Base-by-base conservation (phyloP, 35 echinoderm and acorn worm species). In the Acanthaster planci region DNA sequence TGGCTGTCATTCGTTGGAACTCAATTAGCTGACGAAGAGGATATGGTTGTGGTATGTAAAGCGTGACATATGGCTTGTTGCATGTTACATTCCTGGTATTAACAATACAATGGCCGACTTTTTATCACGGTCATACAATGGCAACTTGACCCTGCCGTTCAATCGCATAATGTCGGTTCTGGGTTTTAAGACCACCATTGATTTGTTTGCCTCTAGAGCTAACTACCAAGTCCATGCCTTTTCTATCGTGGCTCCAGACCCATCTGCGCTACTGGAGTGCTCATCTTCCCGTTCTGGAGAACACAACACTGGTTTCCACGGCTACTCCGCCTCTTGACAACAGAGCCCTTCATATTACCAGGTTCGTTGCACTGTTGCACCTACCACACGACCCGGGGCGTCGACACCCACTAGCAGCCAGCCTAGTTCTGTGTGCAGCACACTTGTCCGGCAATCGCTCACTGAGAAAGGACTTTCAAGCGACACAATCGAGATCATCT, bases 151-250 rank as follows among this genome's bases (percentile, higher is more conserved):
- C 47, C 51, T 38, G 78, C 47, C 19, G 29, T 7, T 81, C 18
- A 51, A 81, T 81, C 0, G 35, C 23, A 14, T 87, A 8, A 58
- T 76, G 44, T 56, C 50, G 18, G 31, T n/a, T 2, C 12, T 87
- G 6, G 32, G 54, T 2, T 51, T 86, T 39, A 16, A 2, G 15
- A 76, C 86, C 19, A 80, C 22, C 23, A 32, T 87, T 54, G 86
- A 87, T 40, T 10, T 87, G 21, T 87, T 87, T 79, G 77, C 86
- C 22, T 79, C 76, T 22, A 55, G 77, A 80, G 38, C 40, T 15
- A 87, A 78, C 42, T 38, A 78, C 29, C 86, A 87, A 58, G 0
- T 80, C 18, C n/a, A 47, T 8, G 76, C 40, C 0, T n/a, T 87
- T 79, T 42, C n/a, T 80, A 2, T 31, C 86, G 40, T 87, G 86